A percentile compares a stretch with the other conserved stretches of the same genome.
Conservation (phyloP, 2,888 invertebrate genomes). For the Polymixis lichenea region DNA sequence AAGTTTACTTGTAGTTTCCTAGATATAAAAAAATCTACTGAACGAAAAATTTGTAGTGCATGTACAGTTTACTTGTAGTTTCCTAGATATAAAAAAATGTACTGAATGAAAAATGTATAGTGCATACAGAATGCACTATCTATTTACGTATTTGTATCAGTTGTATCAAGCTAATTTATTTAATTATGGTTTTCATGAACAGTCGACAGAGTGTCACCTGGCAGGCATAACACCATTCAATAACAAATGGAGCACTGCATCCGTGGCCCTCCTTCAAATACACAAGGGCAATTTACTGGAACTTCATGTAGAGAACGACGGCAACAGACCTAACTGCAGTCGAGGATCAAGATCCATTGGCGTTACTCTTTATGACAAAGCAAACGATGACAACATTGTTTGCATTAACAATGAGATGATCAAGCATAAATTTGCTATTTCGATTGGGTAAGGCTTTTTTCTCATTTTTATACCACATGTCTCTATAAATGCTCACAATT, state of each 20-base stretch:
- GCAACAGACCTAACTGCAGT: constrained; percentile 54
- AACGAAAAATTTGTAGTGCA: no score
- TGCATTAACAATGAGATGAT: constrained; percentile 86
- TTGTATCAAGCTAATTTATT: background rate
- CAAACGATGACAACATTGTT: constrained; percentile 72
- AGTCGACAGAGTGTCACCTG: constrained; percentile 85
- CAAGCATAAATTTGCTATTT: constrained; percentile 82
- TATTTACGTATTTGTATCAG: background rate
- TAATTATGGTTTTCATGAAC: constrained; percentile 22
- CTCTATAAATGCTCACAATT: background rate
- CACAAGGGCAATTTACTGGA: constrained; percentile 73
- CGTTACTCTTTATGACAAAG: constrained; percentile 78
- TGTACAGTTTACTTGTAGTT: no score
- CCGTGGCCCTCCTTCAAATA: constrained; percentile 78
- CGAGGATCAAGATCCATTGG: constrained; percentile 79
- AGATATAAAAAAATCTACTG: no score
- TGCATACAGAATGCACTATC: background rate
- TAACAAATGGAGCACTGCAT: constrained; percentile 81
- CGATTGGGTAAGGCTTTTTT: constrained; percentile 78
- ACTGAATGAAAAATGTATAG: no score
- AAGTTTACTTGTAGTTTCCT: no score
- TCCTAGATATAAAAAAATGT: no score
- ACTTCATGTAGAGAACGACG: constrained; percentile 79
- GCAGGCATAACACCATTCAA: constrained; percentile 83
- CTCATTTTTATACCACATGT: background rate